phyloP scores from a whole-genome alignment of 2,888 invertebrate genomes.

The Homarus gammarus region DNA sequence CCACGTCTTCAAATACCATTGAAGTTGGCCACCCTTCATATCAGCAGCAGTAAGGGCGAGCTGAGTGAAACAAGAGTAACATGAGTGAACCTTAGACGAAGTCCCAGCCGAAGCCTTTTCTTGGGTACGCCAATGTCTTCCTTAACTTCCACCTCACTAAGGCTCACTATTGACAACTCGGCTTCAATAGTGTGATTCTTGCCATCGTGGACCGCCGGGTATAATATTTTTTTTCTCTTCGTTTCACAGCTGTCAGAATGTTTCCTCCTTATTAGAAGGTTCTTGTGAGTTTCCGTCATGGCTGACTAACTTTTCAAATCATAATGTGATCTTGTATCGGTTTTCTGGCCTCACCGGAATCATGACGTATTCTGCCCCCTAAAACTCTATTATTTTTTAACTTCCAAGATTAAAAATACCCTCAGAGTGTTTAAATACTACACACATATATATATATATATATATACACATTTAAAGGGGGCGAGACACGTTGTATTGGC shows the following conservation, averaged over 20 bases:
- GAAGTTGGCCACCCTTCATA: constrained; percentile 40
- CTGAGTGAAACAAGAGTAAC: constrained; percentile 20
- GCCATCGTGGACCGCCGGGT: background rate
- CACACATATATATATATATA: too few relatives aligned
- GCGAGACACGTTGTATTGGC: too few relatives aligned
- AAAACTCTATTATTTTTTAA: too few relatives aligned
- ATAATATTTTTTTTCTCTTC: background rate
- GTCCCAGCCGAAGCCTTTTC: background rate
- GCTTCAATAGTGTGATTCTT: background rate
- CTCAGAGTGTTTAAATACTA: too few relatives aligned
- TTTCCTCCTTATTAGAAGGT: background rate
- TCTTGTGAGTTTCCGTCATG: background rate
- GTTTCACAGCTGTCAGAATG: background rate
- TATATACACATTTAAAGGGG: too few relatives aligned
- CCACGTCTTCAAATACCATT: constrained; percentile 44
- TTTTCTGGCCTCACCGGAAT: too few relatives aligned
- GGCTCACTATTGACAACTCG: background rate
- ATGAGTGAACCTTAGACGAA: background rate
- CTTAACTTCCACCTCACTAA: background rate
- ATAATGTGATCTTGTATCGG: background rate
- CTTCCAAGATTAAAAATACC: too few relatives aligned
- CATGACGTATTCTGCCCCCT: too few relatives aligned
- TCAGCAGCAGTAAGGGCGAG: constrained; percentile 28
- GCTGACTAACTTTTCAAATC: background rate
- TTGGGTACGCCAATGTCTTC: background rate